These are phyloP conservation scores for Nematolebias whitei DNA, from an alignment of 2,113 vertebrate genomes.

Conservation along the genomic window DNA sequence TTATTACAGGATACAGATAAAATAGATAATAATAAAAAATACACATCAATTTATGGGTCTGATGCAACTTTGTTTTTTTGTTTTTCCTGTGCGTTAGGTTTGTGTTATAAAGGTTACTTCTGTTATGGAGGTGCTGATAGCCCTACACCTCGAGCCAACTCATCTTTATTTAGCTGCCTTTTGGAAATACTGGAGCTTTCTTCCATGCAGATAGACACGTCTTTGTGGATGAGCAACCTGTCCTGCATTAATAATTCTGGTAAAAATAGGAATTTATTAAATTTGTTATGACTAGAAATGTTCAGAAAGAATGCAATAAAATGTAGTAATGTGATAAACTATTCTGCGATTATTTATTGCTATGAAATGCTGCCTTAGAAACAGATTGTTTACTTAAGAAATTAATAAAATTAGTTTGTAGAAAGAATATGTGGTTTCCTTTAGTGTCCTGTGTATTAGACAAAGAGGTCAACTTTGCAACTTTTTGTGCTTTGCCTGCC, in stretches of 20 bases:
- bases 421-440: background rate
- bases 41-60: background rate
- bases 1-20: background rate
- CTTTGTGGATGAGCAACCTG: slow-evolving; percentile 58
- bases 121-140: slow-evolving; percentile 71
- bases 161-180: slow-evolving; percentile 67
- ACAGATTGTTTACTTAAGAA: background rate
- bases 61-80: background rate
- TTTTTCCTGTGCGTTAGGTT: slow-evolving; percentile 61
- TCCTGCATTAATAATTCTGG: slow-evolving; percentile 43
- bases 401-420: slow-evolving; percentile 12
- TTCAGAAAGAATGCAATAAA: background rate
- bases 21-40: no score
- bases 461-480: slow-evolving; percentile 21
- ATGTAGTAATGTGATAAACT: background rate
- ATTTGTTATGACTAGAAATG: background rate
- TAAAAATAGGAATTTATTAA: slow-evolving; percentile 41
- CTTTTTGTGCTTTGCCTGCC: slow-evolving; percentile 37
- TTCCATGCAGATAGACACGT: slow-evolving; percentile 21
- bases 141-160: slow-evolving; percentile 65
- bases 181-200: slow-evolving; percentile 59
- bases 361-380: no score
- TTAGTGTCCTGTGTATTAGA: slow-evolving; percentile 18
- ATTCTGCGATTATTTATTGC: background rate
- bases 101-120: slow-evolving; percentile 80